A percentile compares a stretch with the other conserved stretches of the same genome.
Conservation (phyloP, 2,113 vertebrate species). For the Calypte anna region DNA sequence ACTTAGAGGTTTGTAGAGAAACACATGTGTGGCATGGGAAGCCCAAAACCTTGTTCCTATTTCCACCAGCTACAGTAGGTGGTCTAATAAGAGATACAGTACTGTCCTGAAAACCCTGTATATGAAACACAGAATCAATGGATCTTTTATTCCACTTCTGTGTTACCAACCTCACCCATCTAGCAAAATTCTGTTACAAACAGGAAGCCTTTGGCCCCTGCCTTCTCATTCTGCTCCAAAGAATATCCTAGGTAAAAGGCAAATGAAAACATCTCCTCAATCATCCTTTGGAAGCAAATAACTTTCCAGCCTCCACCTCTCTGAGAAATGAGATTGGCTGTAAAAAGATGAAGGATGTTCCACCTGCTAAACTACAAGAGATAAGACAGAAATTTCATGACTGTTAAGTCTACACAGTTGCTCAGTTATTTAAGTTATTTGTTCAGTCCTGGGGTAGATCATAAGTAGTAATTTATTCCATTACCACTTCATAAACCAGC, state of each 20-base stretch:
- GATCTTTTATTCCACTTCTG: neutral
- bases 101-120: neutral
- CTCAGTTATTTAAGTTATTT: neutral
- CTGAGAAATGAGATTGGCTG: neutral
- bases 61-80: neutral
- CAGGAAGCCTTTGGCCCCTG: neutral
- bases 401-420: neutral
- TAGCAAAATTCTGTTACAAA: neutral
- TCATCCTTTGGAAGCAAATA: neutral
- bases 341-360: neutral
- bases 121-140: neutral
- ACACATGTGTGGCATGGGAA: neutral
- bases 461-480: neutral
- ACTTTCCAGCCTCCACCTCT: neutral
- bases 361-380: neutral
- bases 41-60: neutral
- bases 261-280: neutral
- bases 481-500: neutral
- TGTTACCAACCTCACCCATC: neutral
- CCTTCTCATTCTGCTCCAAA: neutral
- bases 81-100: neutral
- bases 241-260: neutral
- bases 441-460: neutral
- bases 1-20: neutral
- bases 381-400: neutral